Percentiles rank a stretch among this genome's conserved stretches.
phyloP scores from a whole-genome alignment of 2,113 vertebrate species.

The Ammodytes dubius region DNA sequence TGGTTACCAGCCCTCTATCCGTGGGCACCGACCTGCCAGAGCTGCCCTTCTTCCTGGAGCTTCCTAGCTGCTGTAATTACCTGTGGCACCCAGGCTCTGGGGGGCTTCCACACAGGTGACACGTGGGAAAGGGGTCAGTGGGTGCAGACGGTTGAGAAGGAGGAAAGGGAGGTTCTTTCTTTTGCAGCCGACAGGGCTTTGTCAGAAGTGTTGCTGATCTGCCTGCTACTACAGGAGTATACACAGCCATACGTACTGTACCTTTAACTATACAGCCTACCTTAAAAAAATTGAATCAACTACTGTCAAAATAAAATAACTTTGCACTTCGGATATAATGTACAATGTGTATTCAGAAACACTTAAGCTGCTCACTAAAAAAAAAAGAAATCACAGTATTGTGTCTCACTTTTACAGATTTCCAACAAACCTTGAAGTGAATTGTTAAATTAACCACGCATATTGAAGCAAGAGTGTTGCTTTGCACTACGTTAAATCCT shows the following conservation, averaged over 20 bases:
- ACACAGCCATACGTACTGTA: no score
- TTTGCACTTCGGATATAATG: background rate
- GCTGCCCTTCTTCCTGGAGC: slow-evolving; percentile 69
- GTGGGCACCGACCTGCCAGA: slow-evolving; percentile 74
- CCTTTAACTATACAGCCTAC: slow-evolving; percentile 33
- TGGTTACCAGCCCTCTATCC: slow-evolving; percentile 70
- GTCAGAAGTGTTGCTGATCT: slow-evolving; percentile 70
- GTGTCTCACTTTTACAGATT: slow-evolving; percentile 17
- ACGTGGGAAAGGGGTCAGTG: slow-evolving; percentile 61
- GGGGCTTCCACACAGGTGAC: slow-evolving; percentile 81
- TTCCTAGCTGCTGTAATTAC: slow-evolving; percentile 82
- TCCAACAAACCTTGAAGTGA: slow-evolving; percentile 17
- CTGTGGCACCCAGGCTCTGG: slow-evolving; percentile 82
- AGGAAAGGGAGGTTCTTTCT: slow-evolving; percentile 58
- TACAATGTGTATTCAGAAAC: background rate
- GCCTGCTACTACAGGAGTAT: slow-evolving; percentile 52
- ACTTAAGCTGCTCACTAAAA: background rate
- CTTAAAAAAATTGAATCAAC: slow-evolving; percentile 12
- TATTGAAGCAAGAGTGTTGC: slow-evolving; percentile 18
- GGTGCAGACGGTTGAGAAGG: slow-evolving; percentile 51
- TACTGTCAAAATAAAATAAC: background rate
- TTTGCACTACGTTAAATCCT: slow-evolving; percentile 35
- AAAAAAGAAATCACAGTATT: slow-evolving; percentile 6
- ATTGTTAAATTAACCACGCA: slow-evolving; percentile 46
- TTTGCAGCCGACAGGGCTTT: slow-evolving; percentile 52